Percentiles rank a stretch among this genome's conserved stretches.
Evolutionary conservation across 1,140 invertebrate genomes (phyloP).

Genomic region (Brachionus plicatilis): DNA sequence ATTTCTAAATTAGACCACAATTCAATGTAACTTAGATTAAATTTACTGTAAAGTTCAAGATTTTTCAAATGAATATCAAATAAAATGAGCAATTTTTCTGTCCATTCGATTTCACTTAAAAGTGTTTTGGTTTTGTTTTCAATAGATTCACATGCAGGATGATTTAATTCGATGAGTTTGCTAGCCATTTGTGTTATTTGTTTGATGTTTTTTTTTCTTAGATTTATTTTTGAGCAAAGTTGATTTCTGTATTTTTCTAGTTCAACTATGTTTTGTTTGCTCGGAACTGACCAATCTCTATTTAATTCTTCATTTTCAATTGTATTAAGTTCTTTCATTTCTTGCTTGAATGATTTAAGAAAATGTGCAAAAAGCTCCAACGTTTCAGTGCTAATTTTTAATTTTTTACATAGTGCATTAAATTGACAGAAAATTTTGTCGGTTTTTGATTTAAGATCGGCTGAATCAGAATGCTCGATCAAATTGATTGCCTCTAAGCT

Average conservation of each 20-base stretch:
- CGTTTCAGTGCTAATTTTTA: not conserved
- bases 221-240: not conserved
- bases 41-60: not conserved
- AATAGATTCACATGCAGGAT: not conserved
- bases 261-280: not conserved
- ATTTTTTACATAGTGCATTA: not conserved
- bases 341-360: not conserved
- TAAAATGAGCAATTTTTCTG: not conserved
- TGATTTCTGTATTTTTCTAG: not conserved
- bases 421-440: not conserved
- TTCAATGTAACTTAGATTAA: not conserved
- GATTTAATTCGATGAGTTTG: not conserved
- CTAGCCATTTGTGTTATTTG: not conserved
- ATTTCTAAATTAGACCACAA: not conserved
- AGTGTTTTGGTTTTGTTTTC: not conserved
- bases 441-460: not conserved
- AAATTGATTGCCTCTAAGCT: not conserved
- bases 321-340: not conserved
- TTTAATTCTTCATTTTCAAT: slow-evolving; percentile 14
- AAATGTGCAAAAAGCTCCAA: not conserved
- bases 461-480: not conserved
- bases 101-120: not conserved
- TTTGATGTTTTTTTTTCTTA: not conserved
- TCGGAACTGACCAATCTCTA: slow-evolving; percentile 14
- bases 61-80: not conserved